Percentiles rank a stretch among this genome's conserved stretches.
phyloP scores from a whole-genome alignment of 2,888 invertebrate genomes.

The Hyppa rectilinea region DNA sequence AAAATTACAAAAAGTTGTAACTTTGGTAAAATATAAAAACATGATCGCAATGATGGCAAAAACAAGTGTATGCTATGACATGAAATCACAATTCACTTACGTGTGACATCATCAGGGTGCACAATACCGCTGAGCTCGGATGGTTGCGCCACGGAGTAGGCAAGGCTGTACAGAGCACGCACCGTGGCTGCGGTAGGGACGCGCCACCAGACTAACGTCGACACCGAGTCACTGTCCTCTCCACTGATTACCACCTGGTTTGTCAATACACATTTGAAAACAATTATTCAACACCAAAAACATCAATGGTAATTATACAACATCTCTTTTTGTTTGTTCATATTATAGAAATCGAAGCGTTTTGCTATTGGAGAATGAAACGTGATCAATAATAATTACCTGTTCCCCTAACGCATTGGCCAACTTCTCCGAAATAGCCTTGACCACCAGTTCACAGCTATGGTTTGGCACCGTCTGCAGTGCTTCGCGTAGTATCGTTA shows the following conservation, averaged over 20 bases:
- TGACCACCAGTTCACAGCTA: conserved; percentile 95
- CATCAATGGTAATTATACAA: neutral
- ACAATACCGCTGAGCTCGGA: conserved; percentile 82
- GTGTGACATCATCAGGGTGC: conserved; percentile 92
- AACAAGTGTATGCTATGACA: neutral
- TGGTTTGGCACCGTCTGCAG: conserved; percentile 96
- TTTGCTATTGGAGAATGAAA: neutral
- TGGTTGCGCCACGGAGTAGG: conserved; percentile 84
- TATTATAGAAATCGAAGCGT: neutral
- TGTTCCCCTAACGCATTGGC: conserved; percentile 95
- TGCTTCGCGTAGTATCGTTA: conserved; percentile 94
- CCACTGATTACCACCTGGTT: conserved; percentile 83
- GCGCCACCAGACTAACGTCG: conserved; percentile 86
- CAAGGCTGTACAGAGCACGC: conserved; percentile 84
- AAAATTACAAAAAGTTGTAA: too few species aligned
- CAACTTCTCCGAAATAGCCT: conserved; percentile 95
- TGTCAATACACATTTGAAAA: neutral
- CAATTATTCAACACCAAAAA: neutral
- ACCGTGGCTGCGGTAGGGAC: conserved; percentile 86
- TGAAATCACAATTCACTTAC: conserved; percentile 75
- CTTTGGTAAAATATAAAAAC: too few species aligned
- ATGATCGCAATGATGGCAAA: too few species aligned
- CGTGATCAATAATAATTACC: conserved; percentile 77
- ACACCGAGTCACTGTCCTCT: conserved; percentile 83
- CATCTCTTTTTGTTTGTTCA: neutral